Percentiles rank a stretch among this genome's conserved stretches.
Evolutionary conservation across 2,113 vertebrate genomes (phyloP).

Genomic region (Nesospiza acunhae): DNA sequence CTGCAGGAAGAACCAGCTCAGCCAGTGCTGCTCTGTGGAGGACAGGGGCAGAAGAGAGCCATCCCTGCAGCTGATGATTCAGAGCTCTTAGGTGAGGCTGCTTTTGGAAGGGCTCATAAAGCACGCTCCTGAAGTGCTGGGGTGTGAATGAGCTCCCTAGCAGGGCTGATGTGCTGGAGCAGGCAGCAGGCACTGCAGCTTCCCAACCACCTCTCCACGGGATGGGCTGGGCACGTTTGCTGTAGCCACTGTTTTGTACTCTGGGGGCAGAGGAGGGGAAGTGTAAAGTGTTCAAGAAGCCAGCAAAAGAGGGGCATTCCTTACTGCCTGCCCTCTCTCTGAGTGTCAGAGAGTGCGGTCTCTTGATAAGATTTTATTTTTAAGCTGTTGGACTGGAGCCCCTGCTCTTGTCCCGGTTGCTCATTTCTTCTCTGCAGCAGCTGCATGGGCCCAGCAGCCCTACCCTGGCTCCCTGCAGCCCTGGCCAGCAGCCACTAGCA

Average conservation of each 20-base stretch:
- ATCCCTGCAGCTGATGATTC: not conserved
- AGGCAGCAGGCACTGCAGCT: not conserved
- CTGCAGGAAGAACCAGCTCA: not conserved
- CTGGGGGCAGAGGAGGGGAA: not conserved
- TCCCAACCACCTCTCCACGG: fast-evolving
- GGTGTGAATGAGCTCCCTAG: not conserved
- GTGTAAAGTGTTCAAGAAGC: not conserved
- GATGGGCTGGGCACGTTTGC: fast-evolving
- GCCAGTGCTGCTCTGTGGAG: not conserved
- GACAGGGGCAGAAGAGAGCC: not conserved
- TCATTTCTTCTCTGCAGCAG: not conserved
- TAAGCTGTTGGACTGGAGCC: not conserved
- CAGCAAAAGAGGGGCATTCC: not conserved
- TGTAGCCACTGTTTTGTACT: not conserved
- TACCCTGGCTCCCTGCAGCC: not conserved
- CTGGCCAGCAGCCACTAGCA: not conserved
- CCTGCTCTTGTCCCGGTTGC: not conserved
- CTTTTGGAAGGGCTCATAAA: not conserved
- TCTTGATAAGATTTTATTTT: not conserved
- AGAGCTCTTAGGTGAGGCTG: not conserved
- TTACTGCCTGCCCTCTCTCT: not conserved
- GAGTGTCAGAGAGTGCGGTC: not conserved
- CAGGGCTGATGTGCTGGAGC: fast-evolving
- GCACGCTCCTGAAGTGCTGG: not conserved
- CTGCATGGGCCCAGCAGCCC: not conserved